Base-by-base conservation (phyloP, 2,888 invertebrate species). In the Xestoiulus laeticollis region DNA sequence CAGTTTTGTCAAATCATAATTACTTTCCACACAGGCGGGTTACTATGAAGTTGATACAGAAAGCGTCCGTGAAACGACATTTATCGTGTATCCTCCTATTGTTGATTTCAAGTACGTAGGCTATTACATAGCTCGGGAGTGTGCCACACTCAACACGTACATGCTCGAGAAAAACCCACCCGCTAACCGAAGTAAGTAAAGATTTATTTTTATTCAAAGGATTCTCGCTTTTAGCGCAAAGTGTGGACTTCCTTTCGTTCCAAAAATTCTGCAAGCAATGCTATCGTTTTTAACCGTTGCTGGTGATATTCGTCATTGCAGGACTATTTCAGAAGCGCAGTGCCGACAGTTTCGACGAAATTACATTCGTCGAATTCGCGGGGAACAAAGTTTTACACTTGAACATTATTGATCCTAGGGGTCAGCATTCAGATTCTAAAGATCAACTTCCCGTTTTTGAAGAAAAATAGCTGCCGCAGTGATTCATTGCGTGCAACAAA, bases 11-110 rank as follows among this genome's bases (percentile, higher is more conserved):
- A 33, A 88, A n/a, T 88, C 32, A 53, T 16, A 19, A 26, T 22
- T 87, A 38, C 48, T 78, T 84, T 68, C 53, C 26, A 68, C 83
- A 78, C 89, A 92, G 92, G 90, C 90, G 88, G 92, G 92, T 0
- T 96, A 96, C 91, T 96, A 96, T 91, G 94, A 95, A 91, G 96
- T 97, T 85, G 95, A 97, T 91, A 96, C 96, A 83, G 94, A 94
- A 90, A 94, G 95, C 89, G 95, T 97, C 84, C 94, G 95, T 89
- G 94, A 95, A 90, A 94, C 95, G 68, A 96, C 96, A 95, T 94
- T 94, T 87, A 96, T 97, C 1, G 93, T 95, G 32, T 92, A 94
- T 86, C 96, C 96, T 2, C 94, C 95, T 19, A 92, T 97, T 86
- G 93, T 93, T 26, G 95, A 96, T 88, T 91, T 92, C 85, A 89